These are phyloP conservation scores for Rhopalosiphum padi DNA, from an alignment of 1,140 invertebrate species.

Conservation along the genomic window DNA sequence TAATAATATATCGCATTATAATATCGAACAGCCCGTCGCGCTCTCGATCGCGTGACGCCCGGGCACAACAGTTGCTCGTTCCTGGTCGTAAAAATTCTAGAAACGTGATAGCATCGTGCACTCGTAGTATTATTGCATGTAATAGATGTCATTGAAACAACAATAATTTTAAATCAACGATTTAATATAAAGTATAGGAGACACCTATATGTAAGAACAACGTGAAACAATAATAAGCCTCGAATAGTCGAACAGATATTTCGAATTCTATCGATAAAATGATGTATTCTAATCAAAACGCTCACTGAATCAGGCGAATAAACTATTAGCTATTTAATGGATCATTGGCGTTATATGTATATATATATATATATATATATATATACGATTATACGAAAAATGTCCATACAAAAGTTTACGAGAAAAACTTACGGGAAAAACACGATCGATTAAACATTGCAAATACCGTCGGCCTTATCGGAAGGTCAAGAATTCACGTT, in stretches of 20 bases:
- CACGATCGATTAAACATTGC: neutral
- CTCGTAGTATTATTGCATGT: neutral
- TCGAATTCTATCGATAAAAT: neutral
- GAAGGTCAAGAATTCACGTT: neutral
- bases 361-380: too few relatives aligned
- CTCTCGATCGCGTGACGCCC: neutral
- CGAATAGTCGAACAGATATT: neutral
- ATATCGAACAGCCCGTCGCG: neutral
- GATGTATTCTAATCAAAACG: too few relatives aligned
- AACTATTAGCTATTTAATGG: neutral
- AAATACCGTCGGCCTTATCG: neutral
- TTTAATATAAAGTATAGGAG: neutral
- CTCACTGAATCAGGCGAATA: neutral
- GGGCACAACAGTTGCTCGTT: neutral
- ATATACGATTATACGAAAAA: neutral
- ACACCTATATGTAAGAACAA: neutral
- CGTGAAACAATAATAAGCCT: neutral
- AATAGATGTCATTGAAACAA: conserved; percentile 5
- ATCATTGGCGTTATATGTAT: neutral
- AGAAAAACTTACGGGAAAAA: neutral
- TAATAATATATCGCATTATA: neutral
- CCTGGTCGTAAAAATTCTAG: neutral
- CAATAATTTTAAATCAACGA: neutral
- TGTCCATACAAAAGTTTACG: neutral
- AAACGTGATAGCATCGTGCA: neutral